Percentiles rank a stretch among this genome's conserved stretches.
Conservation (phyloP, 2,113 vertebrate genomes). For the Gila orcuttii region DNA sequence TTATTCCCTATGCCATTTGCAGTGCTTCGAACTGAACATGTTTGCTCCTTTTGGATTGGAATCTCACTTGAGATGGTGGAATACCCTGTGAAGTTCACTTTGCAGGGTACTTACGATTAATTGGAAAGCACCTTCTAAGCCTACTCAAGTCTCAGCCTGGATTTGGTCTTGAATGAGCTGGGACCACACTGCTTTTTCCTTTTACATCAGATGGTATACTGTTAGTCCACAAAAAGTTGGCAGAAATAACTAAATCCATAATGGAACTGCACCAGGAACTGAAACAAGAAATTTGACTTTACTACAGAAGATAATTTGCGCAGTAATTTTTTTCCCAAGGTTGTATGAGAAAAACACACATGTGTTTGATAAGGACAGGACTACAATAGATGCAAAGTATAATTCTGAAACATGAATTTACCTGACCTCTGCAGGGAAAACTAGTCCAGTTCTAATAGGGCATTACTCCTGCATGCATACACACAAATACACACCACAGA, state of each 20-base stretch:
- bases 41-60: neutral
- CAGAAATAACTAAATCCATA: neutral
- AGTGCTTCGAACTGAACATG: neutral
- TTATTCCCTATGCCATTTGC: neutral
- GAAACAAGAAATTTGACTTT: neutral
- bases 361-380: neutral
- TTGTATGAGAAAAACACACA: neutral
- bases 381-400: neutral
- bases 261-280: neutral
- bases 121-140: neutral
- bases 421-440: neutral
- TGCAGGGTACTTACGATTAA: neutral
- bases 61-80: neutral
- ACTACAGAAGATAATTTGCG: neutral
- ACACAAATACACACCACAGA: slow-evolving; percentile 13
- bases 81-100: neutral
- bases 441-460: neutral
- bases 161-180: neutral
- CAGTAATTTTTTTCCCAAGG: neutral
- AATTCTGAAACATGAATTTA: neutral
- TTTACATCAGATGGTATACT: neutral
- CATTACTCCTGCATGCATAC: neutral
- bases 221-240: neutral
- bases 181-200: neutral
- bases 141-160: neutral